Conservation (phyloP, 1,140 invertebrate genomes). For the Drosophila prosaltans region DNA sequence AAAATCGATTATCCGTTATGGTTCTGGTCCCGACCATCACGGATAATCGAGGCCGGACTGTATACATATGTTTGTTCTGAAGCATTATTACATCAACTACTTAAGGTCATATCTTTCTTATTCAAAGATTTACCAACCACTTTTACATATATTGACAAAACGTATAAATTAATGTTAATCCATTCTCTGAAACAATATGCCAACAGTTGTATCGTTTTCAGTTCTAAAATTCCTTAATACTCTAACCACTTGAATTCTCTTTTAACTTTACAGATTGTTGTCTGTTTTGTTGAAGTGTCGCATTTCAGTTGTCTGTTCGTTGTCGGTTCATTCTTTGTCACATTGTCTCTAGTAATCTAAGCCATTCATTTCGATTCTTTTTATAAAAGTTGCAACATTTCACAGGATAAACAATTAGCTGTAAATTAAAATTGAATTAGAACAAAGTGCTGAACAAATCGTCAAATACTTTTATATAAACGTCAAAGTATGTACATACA, state of each 20-base stretch:
- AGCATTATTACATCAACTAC: too few relatives aligned
- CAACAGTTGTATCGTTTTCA: too few relatives aligned
- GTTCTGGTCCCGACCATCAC: too few relatives aligned
- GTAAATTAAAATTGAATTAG: constrained; percentile 66
- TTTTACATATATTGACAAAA: too few relatives aligned
- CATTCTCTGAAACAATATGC: too few relatives aligned
- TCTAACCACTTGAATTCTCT: neutral
- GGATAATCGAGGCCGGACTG: too few relatives aligned
- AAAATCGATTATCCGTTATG: too few relatives aligned
- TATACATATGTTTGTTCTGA: too few relatives aligned
- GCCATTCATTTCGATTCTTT: constrained; percentile 34
- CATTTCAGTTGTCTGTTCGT: constrained; percentile 33
- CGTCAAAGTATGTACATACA: neutral
- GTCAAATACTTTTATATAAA: constrained; percentile 4
- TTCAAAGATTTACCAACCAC: too few relatives aligned
- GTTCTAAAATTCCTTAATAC: too few relatives aligned
- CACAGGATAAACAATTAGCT: constrained; percentile 56
- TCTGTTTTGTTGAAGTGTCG: neutral
- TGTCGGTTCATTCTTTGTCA: constrained; percentile 16
- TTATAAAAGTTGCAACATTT: constrained; percentile 41
- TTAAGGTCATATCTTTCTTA: too few relatives aligned
- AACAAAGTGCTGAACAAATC: constrained; percentile 47
- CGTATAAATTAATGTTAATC: too few relatives aligned
- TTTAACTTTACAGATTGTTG: constrained; percentile 24
- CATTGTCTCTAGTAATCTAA: constrained; percentile 41